A percentile compares a stretch with the other conserved stretches of the same genome.
Evolutionary conservation across 2,797 vertebrate species (phyloP).

Genomic region (Limosa lapponica): DNA sequence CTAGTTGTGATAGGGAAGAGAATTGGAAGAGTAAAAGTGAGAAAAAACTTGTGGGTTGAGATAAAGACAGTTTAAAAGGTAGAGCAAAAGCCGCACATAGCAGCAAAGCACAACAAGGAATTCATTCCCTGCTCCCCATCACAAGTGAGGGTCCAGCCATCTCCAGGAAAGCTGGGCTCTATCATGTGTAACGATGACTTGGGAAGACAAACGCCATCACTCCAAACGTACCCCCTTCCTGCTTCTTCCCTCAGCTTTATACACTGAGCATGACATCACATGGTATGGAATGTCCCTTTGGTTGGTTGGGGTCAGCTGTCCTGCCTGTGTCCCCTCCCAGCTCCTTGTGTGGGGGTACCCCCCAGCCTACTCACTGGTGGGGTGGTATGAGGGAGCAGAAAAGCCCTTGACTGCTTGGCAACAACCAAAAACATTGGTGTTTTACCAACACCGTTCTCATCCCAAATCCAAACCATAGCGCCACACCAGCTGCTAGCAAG

Average conservation of each 20-base stretch:
- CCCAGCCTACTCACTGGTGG: not conserved
- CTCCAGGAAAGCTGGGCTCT: not conserved
- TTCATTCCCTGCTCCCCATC: not conserved
- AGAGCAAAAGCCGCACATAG: not conserved
- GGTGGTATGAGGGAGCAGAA: not conserved
- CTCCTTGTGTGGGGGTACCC: not conserved
- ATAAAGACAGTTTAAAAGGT: not conserved
- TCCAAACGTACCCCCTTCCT: not conserved
- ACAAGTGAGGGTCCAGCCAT: not conserved
- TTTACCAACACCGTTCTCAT: not conserved
- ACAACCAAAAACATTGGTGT: not conserved
- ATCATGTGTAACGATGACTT: not conserved
- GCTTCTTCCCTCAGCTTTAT: not conserved
- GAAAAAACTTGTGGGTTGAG: not conserved
- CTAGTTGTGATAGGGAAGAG: not conserved
- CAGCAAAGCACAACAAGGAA: not conserved
- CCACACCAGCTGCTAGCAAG: not conserved
- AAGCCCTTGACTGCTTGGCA: not conserved
- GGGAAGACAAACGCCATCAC: not conserved
- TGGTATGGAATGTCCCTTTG: not conserved
- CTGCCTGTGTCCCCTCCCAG: not conserved
- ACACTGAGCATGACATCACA: not conserved
- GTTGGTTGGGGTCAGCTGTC: not conserved
- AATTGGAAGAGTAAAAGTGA: not conserved
- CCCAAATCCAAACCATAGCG: not conserved